Evolutionary conservation across 2,797 vertebrate genomes (phyloP), one percentile per base, ranked within the genome.

Genomic region (Neosilurus mollespiculum): DNA sequence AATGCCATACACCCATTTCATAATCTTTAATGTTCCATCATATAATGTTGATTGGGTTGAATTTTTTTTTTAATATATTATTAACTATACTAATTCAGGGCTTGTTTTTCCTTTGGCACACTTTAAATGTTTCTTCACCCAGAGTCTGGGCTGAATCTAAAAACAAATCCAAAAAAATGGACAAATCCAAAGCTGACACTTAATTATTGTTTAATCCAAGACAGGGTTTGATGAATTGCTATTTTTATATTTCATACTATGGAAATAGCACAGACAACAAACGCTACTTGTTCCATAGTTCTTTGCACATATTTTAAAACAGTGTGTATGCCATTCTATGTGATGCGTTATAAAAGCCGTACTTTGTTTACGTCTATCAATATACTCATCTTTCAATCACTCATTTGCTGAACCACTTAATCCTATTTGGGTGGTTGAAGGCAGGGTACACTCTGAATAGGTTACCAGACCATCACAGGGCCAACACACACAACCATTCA

Each of bases 321-420:
- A 59, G 72, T 49, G 43, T 82, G 66, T 70, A 51, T 84, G 30
- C 62, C 78, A 22, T 34, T 80, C 69, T 67, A 58, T 65, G 43
- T 30, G 84, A n/a, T 2, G 58, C 61, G 75, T 59, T 81, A 58
- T 53, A 86, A 81, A 83, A 85, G 81, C 84, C 79, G 84, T 11
- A 54, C 80, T 59, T 90, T 69, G 86, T 87, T 78, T 20, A 83
- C 89, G 84, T 37, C 86, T 30, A 82, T 75, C 86, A 89, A 89
- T 62, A 9, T 56, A 61, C 30, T 14, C 43, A 43, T 43, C 43
- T 43, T 43, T 43, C 43, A 43, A 43, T 43, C 43, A 43, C 8
- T 43, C 43, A 43, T 43, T 43, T 43, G 43, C 43, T 43, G 43
- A 43, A 4, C 43, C 43, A 43, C 8, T 43, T 8, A 43, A 43